phyloP scores from a whole-genome alignment of 30 jellyfish, hydroid and myxozoan genomes.

The Haliclystus octoradiatus region DNA sequence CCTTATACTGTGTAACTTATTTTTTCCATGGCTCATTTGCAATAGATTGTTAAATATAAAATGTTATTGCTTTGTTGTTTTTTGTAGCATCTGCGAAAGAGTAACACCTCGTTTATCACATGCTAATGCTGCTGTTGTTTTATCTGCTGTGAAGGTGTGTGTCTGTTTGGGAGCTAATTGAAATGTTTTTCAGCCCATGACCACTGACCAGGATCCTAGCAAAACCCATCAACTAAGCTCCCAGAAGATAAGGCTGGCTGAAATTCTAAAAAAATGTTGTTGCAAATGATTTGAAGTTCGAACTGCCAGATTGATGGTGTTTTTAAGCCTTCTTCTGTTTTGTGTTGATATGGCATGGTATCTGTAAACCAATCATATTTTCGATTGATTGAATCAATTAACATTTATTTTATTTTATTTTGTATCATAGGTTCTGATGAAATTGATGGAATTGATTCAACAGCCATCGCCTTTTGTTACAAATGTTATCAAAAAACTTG shows the following conservation, averaged over 20 bases:
- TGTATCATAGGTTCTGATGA: constrained; percentile 74
- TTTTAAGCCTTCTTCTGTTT: too few species aligned
- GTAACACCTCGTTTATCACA: constrained; percentile 95
- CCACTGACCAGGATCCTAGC: too few species aligned
- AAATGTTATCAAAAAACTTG: constrained; percentile 54
- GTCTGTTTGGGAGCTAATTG: too few species aligned
- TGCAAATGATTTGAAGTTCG: too few species aligned
- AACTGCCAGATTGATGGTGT: too few species aligned
- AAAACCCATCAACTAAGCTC: too few species aligned
- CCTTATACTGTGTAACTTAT: neutral
- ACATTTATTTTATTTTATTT: neutral
- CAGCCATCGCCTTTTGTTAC: constrained; percentile 59
- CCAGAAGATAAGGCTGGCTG: too few species aligned
- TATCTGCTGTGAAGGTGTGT: constrained; percentile 87
- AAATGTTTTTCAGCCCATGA: too few species aligned
- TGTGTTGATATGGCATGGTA: too few species aligned
- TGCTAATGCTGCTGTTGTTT: constrained; percentile 99
- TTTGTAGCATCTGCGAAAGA: constrained; percentile 84
- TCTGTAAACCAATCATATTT: too few species aligned
- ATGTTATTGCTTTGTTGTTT: neutral
- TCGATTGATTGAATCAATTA: neutral
- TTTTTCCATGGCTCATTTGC: neutral
- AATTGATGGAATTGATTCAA: constrained; percentile 87
- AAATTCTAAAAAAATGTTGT: too few species aligned
- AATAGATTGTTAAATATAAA: neutral